Percentiles rank a stretch among this genome's conserved stretches.
These are phyloP conservation scores for Caracal caracal DNA, from an alignment of 2,113 vertebrate genomes.

Conservation along the genomic window DNA sequence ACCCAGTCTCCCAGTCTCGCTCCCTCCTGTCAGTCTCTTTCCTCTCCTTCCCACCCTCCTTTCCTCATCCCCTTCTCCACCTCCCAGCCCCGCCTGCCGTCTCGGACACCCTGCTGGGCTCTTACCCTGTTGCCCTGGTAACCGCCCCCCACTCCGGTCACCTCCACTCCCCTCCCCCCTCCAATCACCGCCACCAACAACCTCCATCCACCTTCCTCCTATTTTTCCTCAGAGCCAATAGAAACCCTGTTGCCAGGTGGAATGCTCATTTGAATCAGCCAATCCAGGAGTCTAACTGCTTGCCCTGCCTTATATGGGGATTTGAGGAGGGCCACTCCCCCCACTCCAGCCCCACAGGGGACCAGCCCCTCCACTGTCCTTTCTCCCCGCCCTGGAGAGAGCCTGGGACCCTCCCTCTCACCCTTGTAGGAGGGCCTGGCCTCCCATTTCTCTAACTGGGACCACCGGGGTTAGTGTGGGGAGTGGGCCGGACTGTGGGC, in stretches of 20 bases:
- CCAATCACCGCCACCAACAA: slow-evolving; percentile 72
- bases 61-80: not conserved
- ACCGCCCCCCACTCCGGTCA: slow-evolving; percentile 79
- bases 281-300: slow-evolving; percentile 69
- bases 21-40: slow-evolving; percentile 57
- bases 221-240: slow-evolving; percentile 78
- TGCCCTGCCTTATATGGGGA: slow-evolving; percentile 86
- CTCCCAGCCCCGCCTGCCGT: slow-evolving; percentile 73
- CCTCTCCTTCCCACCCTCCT: slow-evolving; percentile 33
- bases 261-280: slow-evolving; percentile 86
- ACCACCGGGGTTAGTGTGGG: slow-evolving; percentile 33
- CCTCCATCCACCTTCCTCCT: slow-evolving; percentile 81
- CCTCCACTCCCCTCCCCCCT: slow-evolving; percentile 74
- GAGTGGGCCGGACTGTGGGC: slow-evolving; percentile 70
- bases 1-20: not conserved
- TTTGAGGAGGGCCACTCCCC: slow-evolving; percentile 77
- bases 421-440: not conserved
- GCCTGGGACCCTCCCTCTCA: slow-evolving; percentile 2
- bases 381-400: not conserved
- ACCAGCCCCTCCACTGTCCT: slow-evolving; percentile 47
- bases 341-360: slow-evolving; percentile 51
- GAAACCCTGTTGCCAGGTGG: slow-evolving; percentile 85
- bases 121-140: slow-evolving; percentile 81
- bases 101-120: slow-evolving; percentile 81
- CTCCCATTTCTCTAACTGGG: not conserved